Conservation (phyloP, 2,113 vertebrate species). For the Apodemus speciosus region DNA sequence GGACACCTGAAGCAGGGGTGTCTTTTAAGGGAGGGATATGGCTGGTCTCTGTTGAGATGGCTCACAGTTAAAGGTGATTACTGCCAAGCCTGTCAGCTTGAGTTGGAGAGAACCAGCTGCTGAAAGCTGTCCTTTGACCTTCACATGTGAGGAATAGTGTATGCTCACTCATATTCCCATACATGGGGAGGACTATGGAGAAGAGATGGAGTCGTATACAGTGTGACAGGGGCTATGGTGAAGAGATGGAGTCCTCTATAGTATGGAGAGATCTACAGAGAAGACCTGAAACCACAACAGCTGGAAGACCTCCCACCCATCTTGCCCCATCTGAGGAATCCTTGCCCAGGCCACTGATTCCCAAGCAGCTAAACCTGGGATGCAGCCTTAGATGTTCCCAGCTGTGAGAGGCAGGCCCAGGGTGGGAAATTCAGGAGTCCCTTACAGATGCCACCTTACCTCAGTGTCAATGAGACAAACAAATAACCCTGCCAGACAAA, state of each 20-base stretch:
- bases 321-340: fast-evolving
- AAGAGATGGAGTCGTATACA: background rate
- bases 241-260: background rate
- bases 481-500: background rate
- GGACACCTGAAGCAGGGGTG: background rate
- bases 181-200: no score
- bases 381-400: constrained; percentile 26
- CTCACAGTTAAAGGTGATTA: background rate
- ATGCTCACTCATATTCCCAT: no score
- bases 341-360: background rate
- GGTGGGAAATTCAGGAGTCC: background rate
- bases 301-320: background rate
- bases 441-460: background rate
- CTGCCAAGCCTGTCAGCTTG: background rate
- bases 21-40: background rate
- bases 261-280: background rate
- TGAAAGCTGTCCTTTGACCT: background rate
- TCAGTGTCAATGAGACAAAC: background rate
- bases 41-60: background rate
- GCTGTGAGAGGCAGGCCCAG: background rate
- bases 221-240: background rate
- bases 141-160: no score
- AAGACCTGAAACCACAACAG: background rate
- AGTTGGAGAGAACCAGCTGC: background rate
- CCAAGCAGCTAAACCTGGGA: background rate